A percentile compares a stretch with the other conserved stretches of the same genome.
Evolutionary conservation across 2,888 invertebrate species (phyloP).

Genomic region (Phyllotreta cruciferae): DNA sequence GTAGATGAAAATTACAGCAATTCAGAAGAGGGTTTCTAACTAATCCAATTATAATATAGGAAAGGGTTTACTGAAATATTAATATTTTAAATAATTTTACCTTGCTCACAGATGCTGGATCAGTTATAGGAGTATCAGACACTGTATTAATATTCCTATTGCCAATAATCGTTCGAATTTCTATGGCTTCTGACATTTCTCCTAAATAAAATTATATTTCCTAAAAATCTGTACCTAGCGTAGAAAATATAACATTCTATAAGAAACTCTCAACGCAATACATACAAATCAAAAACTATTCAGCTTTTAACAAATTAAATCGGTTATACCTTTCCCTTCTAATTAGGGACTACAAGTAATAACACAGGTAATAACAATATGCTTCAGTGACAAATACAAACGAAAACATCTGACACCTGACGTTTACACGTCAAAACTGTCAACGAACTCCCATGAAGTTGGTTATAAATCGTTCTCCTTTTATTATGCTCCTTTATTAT

Average conservation of each 20-base stretch:
- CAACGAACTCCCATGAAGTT: too few relatives aligned
- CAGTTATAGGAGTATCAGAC: conserved; percentile 77
- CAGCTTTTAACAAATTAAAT: conserved; percentile 15
- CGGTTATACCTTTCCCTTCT: not conserved
- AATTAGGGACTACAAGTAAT: not conserved
- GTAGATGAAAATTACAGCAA: not conserved
- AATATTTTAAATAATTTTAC: conserved; percentile 52
- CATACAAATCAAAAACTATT: conserved; percentile 1
- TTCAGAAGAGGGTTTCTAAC: conserved; percentile 4
- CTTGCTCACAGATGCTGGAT: conserved; percentile 73
- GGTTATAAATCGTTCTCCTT: too few relatives aligned
- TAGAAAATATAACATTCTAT: conserved; percentile 22
- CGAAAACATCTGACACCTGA: conserved; percentile 20
- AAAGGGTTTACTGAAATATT: conserved; percentile 19
- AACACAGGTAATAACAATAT: not conserved
- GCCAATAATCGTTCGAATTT: conserved; percentile 57
- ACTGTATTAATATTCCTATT: conserved; percentile 65
- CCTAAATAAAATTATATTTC: conserved; percentile 8
- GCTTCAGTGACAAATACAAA: conserved; percentile 10
- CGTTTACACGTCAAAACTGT: not conserved
- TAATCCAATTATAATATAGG: conserved; percentile 11
- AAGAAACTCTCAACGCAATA: conserved; percentile 12
- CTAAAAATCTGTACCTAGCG: conserved; percentile 15
- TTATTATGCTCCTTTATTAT: too few relatives aligned
- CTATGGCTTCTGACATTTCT: conserved; percentile 58